A percentile compares a stretch with the other conserved stretches of the same genome.
phyloP scores from a whole-genome alignment of 1,140 invertebrate genomes.

The Danaus plexippus region DNA sequence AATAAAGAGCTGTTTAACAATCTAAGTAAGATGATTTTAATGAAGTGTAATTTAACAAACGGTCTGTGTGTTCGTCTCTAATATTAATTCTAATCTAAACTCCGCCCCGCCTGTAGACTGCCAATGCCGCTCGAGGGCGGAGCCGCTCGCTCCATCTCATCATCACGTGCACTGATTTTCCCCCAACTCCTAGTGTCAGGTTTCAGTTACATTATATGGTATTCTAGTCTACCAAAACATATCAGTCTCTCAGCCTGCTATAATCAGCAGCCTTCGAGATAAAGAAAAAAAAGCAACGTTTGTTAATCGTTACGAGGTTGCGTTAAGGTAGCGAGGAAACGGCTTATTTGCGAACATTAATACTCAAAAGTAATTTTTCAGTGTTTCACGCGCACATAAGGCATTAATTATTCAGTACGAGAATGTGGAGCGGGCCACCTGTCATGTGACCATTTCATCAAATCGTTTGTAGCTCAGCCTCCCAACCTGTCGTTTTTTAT shows the following conservation, averaged over 20 bases:
- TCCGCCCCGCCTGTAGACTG: slow-evolving; percentile 50
- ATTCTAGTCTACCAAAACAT: too few relatives aligned
- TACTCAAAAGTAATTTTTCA: slow-evolving; percentile 62
- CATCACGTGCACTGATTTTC: slow-evolving; percentile 37
- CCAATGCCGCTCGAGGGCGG: slow-evolving; percentile 60
- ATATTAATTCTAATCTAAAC: slow-evolving; percentile 57
- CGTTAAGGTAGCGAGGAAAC: slow-evolving; percentile 47
- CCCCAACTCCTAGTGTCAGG: slow-evolving; percentile 8
- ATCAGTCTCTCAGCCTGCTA: background rate
- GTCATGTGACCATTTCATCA: slow-evolving; percentile 66
- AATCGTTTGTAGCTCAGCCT: slow-evolving; percentile 68
- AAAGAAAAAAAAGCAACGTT: slow-evolving; percentile 29
- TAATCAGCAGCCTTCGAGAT: slow-evolving; percentile 8
- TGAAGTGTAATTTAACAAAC: too few relatives aligned
- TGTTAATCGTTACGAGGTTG: slow-evolving; percentile 35
- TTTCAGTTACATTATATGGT: too few relatives aligned
- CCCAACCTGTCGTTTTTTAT: slow-evolving; percentile 63
- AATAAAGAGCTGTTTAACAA: too few relatives aligned
- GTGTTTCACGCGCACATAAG: slow-evolving; percentile 38
- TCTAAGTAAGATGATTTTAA: too few relatives aligned
- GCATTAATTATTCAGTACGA: slow-evolving; percentile 56
- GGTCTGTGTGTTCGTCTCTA: slow-evolving; percentile 27
- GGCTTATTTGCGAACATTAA: slow-evolving; percentile 59
- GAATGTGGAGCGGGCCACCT: slow-evolving; percentile 63
- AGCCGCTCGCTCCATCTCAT: slow-evolving; percentile 44